Conservation (phyloP, 1,140 invertebrate species). For the Dreissena rostriformis region DNA sequence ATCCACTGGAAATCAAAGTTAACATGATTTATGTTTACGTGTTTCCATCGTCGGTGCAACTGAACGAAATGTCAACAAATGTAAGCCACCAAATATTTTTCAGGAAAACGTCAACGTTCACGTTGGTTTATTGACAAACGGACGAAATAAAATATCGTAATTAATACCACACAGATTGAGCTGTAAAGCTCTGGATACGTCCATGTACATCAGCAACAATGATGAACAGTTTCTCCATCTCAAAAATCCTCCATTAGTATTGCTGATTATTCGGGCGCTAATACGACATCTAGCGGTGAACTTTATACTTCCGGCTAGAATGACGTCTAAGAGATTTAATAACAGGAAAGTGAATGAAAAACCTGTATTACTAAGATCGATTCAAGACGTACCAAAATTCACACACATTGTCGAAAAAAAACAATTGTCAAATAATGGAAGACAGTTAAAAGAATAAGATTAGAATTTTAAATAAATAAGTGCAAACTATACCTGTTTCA, state of each 20-base stretch:
- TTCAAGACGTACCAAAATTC: too few species aligned
- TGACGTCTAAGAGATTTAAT: too few species aligned
- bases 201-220: neutral
- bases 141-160: neutral
- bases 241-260: conserved; percentile 11
- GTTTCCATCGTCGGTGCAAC: neutral
- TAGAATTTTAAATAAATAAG: too few species aligned
- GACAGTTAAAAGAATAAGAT: too few species aligned
- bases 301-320: too few species aligned
- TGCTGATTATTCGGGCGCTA: conserved; percentile 61
- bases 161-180: neutral
- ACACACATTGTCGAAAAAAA: too few species aligned
- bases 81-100: conserved; percentile 16
- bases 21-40: neutral
- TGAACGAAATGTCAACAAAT: conserved; percentile 56
- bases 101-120: neutral
- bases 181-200: neutral
- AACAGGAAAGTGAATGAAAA: too few species aligned
- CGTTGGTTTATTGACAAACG: neutral
- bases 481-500: too few species aligned
- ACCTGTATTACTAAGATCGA: too few species aligned
- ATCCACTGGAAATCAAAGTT: neutral
- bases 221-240: neutral
- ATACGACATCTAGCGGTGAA: conserved; percentile 60
- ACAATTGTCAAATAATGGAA: too few species aligned